Base-by-base conservation (phyloP, 2,797 vertebrate genomes). In the Phrynocephalus guinanensis region DNA sequence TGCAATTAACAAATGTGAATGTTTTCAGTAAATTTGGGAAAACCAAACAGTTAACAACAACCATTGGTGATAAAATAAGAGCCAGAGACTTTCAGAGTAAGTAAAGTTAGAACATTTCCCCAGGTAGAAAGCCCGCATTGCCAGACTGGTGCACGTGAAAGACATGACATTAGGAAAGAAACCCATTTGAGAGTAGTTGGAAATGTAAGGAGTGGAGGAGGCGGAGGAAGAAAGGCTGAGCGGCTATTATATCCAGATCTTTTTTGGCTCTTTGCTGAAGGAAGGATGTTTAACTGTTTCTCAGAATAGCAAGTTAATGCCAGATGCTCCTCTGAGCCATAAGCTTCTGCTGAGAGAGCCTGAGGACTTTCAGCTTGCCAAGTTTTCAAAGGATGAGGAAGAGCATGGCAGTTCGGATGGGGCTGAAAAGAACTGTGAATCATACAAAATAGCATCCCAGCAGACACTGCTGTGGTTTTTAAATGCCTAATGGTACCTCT, bases 231-330 rank as follows among this genome's bases (percentile, higher is more conserved):
- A 30, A 26, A 85, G 13, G 63, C 48, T 70, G 50, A 70, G 22
- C 30, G n/a, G 71, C 77, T 88, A 85, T 68, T 85, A 28, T 88
- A 77, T 76, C 78, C 30, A 76, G 83, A 82, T 81, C 85, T 76
- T 70, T 82, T 75, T 70, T 85, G 48, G 30, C 79, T 85, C 48
- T 26, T 60, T 85, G 71, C 48, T 85, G 68, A 84, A 85, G 71
- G 83, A 88, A 85, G 48, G 87, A 82, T 85, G 71, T 77, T 88
- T 85, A 82, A 85, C 83, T 70, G 63, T 76, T 88, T 88, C 71
- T 82, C 79, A 85, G 83, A 88, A 88, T 60, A 85, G 82, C 78
- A 85, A 88, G 83, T 76, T 77, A 85, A 85, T 88, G 83, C 63
- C 77, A 76, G 85, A 84, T 87, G 77, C 85, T 80, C 80, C 33